Percentiles rank a stretch among this genome's conserved stretches.
phyloP scores from a whole-genome alignment of 2,888 invertebrate species.

The Polyommatus icarus region DNA sequence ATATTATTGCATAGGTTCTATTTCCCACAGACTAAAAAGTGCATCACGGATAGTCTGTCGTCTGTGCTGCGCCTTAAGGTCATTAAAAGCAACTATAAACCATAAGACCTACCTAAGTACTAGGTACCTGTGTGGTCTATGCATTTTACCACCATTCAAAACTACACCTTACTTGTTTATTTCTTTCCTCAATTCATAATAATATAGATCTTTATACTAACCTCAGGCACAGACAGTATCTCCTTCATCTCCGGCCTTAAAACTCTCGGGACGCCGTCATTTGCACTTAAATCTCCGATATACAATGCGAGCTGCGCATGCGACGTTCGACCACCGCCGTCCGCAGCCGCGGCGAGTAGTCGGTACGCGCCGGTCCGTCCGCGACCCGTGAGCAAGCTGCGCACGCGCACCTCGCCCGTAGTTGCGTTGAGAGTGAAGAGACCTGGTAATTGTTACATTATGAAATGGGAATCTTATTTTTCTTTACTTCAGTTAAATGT shows the following conservation, averaged over 20 bases:
- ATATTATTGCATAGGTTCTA: too few species aligned
- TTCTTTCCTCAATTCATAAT: too few species aligned
- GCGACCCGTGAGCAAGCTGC: conserved; percentile 84
- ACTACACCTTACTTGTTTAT: too few species aligned
- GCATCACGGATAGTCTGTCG: too few species aligned
- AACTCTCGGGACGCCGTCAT: conserved; percentile 89
- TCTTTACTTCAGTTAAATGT: too few species aligned
- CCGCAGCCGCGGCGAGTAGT: conserved; percentile 84
- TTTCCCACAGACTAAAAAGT: too few species aligned
- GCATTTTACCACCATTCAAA: too few species aligned
- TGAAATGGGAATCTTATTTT: neutral
- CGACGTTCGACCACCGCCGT: conserved; percentile 83
- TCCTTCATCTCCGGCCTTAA: conserved; percentile 79
- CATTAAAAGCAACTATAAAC: too few species aligned
- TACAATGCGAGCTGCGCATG: conserved; percentile 83
- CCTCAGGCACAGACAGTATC: conserved; percentile 67
- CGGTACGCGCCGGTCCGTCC: conserved; percentile 88
- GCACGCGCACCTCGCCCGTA: conserved; percentile 85
- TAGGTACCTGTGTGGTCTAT: too few species aligned
- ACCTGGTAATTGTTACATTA: conserved; percentile 60
- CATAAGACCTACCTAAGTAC: too few species aligned
- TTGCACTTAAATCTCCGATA: conserved; percentile 89
- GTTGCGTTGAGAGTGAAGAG: conserved; percentile 83
- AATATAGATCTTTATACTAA: conserved; percentile 45
- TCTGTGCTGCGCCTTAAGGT: too few species aligned